Evolutionary conservation across 2,797 vertebrate species (phyloP), one percentile per base, ranked within the genome.

Genomic region (Syngnathus rostellatus): DNA sequence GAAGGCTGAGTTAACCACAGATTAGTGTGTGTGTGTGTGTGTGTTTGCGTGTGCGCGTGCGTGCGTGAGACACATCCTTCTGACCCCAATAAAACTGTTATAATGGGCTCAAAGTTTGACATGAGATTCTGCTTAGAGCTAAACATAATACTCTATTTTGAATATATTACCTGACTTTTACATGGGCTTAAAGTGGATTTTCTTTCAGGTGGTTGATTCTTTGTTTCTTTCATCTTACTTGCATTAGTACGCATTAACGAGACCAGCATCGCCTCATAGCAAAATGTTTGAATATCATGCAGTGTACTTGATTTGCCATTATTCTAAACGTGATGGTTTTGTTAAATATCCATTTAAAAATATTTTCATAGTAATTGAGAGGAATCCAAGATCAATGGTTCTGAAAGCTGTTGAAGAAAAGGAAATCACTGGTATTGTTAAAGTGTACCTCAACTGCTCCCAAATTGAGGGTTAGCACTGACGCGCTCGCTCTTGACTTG

Each of bases 81-180:
- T 84, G 80, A 86, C 81, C 85, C 75, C 72, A 77, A 84, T 86
- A 84, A 84, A 83, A 72, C 68, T 65, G 74, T 79, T 80, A 85
- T 85, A 83, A 84, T 82, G 79, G 75, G 68, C 68, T 77, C 76
- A 81, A 84, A 74, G 78, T 86, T 80, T 75, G 74, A 73, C 71
- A 71, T 74, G 69, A 50, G 79, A 79, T 81, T 78, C 60, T 67
- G 73, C 77, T 79, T 70, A 59, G 38, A 72, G 77, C 73, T 62
- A 68, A 72, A 72, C 76, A 79, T 75, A 79, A 66, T 63, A 63
- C 65, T 39, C 31, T 31, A 19, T 3, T 25, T 16, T 12, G 39
- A 37, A 51, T 10, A 58, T 68, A 70, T 76, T 74, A 71, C 64
- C 23, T 41, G 43, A 19, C 19, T 50, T 65, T 48, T 54, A 72